Evolutionary conservation across 2,113 vertebrate species (phyloP), one percentile per base, ranked within the genome.

Genomic region (Rynchops niger): DNA sequence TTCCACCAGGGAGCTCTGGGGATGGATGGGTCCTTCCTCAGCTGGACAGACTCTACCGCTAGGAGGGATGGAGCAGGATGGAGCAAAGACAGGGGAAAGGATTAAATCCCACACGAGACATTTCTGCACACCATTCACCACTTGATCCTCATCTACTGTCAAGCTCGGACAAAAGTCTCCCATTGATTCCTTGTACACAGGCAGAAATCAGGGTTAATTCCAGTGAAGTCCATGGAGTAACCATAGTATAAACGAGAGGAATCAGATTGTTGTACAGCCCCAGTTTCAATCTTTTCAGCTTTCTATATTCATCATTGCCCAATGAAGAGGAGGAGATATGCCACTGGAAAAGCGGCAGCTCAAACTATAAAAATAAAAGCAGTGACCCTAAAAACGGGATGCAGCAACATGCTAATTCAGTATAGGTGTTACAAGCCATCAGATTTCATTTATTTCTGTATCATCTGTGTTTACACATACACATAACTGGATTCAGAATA

Each of bases 141-240:
- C 66, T 63, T 86, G 92, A 96, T 96, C 83, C 87, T 79, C 62
- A 36, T 49, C 32, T 38, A 45, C 34, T 30, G 81, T 17, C 88
- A 12, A 30, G 56, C 74, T 78, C 36, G 50, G 43, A 86, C 78
- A 94, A 86, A 80, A 86, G 59, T 43, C 53, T 94, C 86, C 49
- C 78, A 53, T 5, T 76, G 84, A 86, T 53, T 78, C 70, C 91
- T 38, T 38, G 49, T 7, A 79, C 27, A 12, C 49, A n/a, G 83
- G 36, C 91, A 90, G 76, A 86, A 94, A 97, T 83, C 76, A 14
- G 45, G 65, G 72, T 70, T 95, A 95, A 95, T 89, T 93, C 86
- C 81, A 79, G 62, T 87, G 86, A 91, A 95, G 95, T 69, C 78
- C 84, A n/a, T 2, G 14, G 69, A 71, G 40, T 63, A 85, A 50